Base-by-base conservation (phyloP, 2,113 vertebrate species). In the Myrmecobius fasciatus region DNA sequence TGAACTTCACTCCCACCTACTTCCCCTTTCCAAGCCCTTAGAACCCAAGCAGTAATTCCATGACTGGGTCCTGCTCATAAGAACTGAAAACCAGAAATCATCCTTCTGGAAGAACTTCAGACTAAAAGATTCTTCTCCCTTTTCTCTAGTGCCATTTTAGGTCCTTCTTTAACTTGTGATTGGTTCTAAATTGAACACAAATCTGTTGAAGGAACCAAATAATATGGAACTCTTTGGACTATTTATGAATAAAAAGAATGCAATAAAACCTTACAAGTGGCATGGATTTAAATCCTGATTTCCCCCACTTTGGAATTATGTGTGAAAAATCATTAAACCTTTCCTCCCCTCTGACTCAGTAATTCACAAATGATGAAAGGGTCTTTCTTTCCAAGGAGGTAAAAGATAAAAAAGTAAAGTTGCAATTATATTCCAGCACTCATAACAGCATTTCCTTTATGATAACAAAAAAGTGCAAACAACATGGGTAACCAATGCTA, bases 1-100 rank as follows among this genome's bases (percentile, higher is more conserved):
- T 94, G 83, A 96, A 94, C 49, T 31, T 25, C 3, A 52, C 56
- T 52, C 67, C n/a, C 22, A 91, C 91, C 52, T 51, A 52, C 25
- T 25, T 93, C n/a, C 91, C 1, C 51, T 53, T 43, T 25, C 75
- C 25, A 28, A 20, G 54, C 43, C 48, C 90, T 83, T 24, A 83
- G 36, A 83, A 83, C 20, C n/a, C 67, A 83, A 6, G 17, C 17
- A 43, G n/a, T n/a, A 83, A 43, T 6, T 83, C 6, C 20, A 83
- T 43, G 36, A 75, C 22, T 22, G 17, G 36, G 31, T n/a, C 12
- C 11, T 67, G 11, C 12, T n/a, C 60, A 22, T 75, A 75, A 75
- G 36, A 1, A 24, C 1, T 43, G n/a, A 20, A 43, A 83, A 43
- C 43, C 3, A 1, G 60, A 75, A 17, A n/a, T 17, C 67, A n/a